A percentile compares a stretch with the other conserved stretches of the same genome.
phyloP scores from a whole-genome alignment of 2,113 vertebrate species.

The Seriola quinqueradiata region DNA sequence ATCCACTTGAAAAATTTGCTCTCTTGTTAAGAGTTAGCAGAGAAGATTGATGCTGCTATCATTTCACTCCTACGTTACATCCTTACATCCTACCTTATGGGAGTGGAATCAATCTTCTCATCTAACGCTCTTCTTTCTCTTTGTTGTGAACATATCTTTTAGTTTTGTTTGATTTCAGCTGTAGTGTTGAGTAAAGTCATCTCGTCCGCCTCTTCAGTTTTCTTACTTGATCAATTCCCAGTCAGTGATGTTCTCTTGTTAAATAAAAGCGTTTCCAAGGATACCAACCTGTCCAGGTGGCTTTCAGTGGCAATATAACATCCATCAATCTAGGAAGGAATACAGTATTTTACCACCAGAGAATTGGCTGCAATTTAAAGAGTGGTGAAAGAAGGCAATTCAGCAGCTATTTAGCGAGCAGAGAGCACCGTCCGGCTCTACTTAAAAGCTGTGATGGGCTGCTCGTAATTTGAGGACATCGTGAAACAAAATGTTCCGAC shows the following conservation, averaged over 20 bases:
- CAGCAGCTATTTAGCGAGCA: slow-evolving; percentile 20
- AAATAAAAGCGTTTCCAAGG: slow-evolving; percentile 2
- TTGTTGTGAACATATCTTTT: too few species aligned
- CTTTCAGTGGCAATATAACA: slow-evolving; percentile 4
- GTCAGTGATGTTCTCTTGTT: not conserved
- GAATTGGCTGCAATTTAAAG: slow-evolving; percentile 33
- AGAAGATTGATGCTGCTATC: not conserved
- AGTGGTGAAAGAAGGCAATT: slow-evolving; percentile 10
- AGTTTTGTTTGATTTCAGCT: too few species aligned
- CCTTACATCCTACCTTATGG: not conserved
- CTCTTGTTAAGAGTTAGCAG: not conserved
- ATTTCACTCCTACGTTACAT: not conserved
- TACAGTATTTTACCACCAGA: slow-evolving; percentile 11
- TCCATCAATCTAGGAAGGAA: slow-evolving; percentile 19
- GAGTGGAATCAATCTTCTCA: not conserved
- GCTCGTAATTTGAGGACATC: slow-evolving; percentile 25
- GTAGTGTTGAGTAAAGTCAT: not conserved
- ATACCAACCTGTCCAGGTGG: not conserved
- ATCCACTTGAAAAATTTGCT: not conserved
- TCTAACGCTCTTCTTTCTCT: not conserved
- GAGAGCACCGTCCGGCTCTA: not conserved
- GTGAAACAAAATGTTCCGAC: slow-evolving; percentile 53
- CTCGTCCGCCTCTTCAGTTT: not conserved
- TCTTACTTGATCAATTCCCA: not conserved
- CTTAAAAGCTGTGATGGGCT: slow-evolving; percentile 27